A percentile compares a stretch with the other conserved stretches of the same genome.
Conservation (phyloP, 2,797 vertebrate genomes). For the Centroberyx gerrardi region DNA sequence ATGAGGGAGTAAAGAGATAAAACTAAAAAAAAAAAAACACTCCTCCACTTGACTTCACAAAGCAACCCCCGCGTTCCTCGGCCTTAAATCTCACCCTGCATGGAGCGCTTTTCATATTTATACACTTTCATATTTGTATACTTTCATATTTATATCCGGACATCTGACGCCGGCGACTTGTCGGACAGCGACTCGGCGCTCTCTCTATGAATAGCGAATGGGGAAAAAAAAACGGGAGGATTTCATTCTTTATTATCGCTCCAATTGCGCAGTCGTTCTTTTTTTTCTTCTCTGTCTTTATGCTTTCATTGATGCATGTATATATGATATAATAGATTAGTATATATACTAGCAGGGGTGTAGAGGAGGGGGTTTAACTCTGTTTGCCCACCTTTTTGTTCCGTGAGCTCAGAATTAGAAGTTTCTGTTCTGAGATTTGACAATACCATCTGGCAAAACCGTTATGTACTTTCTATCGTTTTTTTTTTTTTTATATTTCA, state of each 20-base stretch:
- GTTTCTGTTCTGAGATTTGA: too few species aligned
- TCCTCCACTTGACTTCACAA: constrained; percentile 48
- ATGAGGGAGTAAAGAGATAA: constrained; percentile 26
- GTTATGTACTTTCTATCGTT: too few species aligned
- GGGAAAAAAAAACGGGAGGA: too few species aligned
- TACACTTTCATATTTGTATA: not conserved
- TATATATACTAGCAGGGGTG: too few species aligned
- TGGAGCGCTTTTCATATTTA: not conserved
- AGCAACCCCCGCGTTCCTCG: not conserved
- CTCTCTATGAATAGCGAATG: not conserved
- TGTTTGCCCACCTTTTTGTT: too few species aligned
- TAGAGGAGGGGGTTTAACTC: too few species aligned
- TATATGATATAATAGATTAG: too few species aligned
- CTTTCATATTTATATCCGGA: constrained; percentile 10
- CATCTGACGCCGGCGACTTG: not conserved
- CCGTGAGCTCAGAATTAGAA: too few species aligned
- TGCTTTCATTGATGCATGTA: too few species aligned
- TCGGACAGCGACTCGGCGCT: not conserved
- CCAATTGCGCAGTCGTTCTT: not conserved
- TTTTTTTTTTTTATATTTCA: too few species aligned
- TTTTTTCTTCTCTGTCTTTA: not conserved
- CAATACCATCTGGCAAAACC: too few species aligned
- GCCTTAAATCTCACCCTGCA: not conserved
- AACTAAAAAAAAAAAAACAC: constrained; percentile 32
- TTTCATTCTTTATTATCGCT: not conserved